A percentile compares a stretch with the other conserved stretches of the same genome.
Evolutionary conservation across 2,888 invertebrate species (phyloP).

Genomic region (Watsonalla cultraria): DNA sequence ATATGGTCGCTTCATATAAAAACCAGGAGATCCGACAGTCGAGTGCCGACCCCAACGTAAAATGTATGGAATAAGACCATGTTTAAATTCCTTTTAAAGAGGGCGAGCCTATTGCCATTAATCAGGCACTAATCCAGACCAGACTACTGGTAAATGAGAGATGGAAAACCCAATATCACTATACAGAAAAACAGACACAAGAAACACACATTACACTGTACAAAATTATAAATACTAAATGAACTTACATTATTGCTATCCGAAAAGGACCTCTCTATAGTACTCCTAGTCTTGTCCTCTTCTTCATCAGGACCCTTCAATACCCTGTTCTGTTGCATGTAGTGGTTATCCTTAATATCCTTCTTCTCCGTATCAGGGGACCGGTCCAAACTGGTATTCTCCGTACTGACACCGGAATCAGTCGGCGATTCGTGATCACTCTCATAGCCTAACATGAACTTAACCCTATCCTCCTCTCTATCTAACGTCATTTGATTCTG

Average conservation of each 20-base stretch:
- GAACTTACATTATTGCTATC: conserved; percentile 34
- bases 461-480: conserved; percentile 54
- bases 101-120: no score
- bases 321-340: conserved; percentile 68
- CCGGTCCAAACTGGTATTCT: conserved; percentile 83
- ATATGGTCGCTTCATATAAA: no score
- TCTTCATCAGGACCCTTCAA: conserved; percentile 43
- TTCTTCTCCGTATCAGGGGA: conserved; percentile 79
- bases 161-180: no score
- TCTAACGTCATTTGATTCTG: conserved; percentile 54
- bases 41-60: no score
- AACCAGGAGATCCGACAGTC: no score
- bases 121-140: no score
- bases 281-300: conserved; percentile 30
- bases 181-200: no score
- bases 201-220: no score
- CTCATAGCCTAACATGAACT: conserved; percentile 71
- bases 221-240: no score
- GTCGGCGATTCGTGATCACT: conserved; percentile 69
- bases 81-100: no score
- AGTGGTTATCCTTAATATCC: conserved; percentile 51
- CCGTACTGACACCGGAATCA: conserved; percentile 86
- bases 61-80: no score
- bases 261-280: conserved; percentile 59
- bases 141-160: no score